Evolutionary conservation across 2,797 vertebrate genomes (phyloP), one percentile per base, ranked within the genome.

Genomic region (Cryptoblepharus egeriae): DNA sequence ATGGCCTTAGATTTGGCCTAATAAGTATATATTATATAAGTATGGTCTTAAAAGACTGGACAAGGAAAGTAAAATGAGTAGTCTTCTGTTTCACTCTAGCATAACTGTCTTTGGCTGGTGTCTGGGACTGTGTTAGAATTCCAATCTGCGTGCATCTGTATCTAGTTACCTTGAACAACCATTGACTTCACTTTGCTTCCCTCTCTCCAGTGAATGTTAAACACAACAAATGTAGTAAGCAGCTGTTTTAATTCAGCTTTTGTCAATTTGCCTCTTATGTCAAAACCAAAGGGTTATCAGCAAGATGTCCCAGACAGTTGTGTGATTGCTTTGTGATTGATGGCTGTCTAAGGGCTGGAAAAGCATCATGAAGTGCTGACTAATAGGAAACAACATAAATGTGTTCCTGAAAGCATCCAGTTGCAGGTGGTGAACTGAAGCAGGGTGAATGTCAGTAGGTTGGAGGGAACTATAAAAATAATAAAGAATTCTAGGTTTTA

Each of bases 231-330:
- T 13, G 37, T 76, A 83, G 74, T 67, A 35, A 83, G 81, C 39
- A 76, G 70, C 87, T 63, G 26, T 77, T 89, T 75, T 90, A 84
- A 90, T 88, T 89, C 85, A 79, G 60, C 80, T 87, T 73, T 88
- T 77, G 87, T 86, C 88, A 85, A 61, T 45, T n/a, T 80, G 2
- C 77, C 82, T 74, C 64, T 64, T 20, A 77, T 79, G 45, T 75
- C 52, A 28, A 84, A 75, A 85, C 71, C 71, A 12, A 24, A 71
- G 80, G 69, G 67, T 73, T 70, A 70, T 76, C 37, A 28, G 35
- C 71, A 61, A 70, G 69, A 82, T 67, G 8, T 77, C 86, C n/a
- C 72, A 80, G 85, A 84, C 76, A 86, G 77, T 89, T 83, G 65
- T 77, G 77, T 77, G 85, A 75, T 81, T 83, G 83, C 64, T 77